Base-by-base conservation (phyloP, 2,888 invertebrate genomes). In the Aelia acuminata region DNA sequence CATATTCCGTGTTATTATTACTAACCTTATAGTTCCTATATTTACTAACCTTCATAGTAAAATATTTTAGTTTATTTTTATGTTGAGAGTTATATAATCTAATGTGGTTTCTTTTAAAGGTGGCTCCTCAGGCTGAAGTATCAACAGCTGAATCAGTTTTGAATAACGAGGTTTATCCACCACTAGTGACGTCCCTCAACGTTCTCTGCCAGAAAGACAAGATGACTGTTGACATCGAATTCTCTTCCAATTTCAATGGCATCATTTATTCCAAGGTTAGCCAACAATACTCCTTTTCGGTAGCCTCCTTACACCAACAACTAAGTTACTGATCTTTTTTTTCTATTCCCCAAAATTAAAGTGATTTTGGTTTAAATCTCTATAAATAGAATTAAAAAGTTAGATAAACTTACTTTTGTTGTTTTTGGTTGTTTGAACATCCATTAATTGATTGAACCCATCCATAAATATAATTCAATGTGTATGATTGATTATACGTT, bases 201-300 rank as follows among this genome's bases (percentile, higher is more conserved):
- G 96, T 96, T 0, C 94, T 95, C 91, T 96, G 96, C 91, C 95
- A 95, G 89, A 96, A 96, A 92, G 96, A 96, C 90, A 95, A 95
- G 95, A 96, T 97, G 96, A 96, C 95, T 1, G 96, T 96, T 89
- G 94, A 95, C 90, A 94, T 96, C 18, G 96, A 96, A 92, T 97
- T 96, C 92, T 96, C 96, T 92, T 94, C 95, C 89, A 93, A 93
- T 31, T 97, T 96, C 91, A 94, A 96, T 90, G 97, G 97, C 0
- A 94, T 96, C 22, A 96, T 97, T 90, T 97, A 97, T 91, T 96
- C 96, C 0, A 96, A 96, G 93, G 94, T 93, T 91, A 89, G 88
- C 43, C 43, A 0, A 20, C 0, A n/a, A n/a, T 80, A 13, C 20
- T 75, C 35, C 20, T n/a, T 70, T 39, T 63, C 47, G 31, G 13